Evolutionary conservation across 2,797 vertebrate genomes (phyloP), one percentile per base, ranked within the genome.

Genomic region (Sciaenops ocellatus): DNA sequence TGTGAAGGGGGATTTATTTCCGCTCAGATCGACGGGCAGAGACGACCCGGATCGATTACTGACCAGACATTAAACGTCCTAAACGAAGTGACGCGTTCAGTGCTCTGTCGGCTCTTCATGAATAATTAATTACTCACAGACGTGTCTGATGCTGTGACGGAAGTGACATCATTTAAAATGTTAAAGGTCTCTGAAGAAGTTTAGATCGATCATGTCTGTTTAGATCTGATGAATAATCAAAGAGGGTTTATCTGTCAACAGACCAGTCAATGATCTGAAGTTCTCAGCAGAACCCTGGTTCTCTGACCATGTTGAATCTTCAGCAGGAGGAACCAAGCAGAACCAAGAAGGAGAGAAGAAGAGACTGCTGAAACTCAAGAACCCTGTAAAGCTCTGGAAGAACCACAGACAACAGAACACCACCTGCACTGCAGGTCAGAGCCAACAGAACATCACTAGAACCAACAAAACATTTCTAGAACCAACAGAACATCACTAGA

Each of bases 311-410:
- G n/a, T 34, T 34, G 13, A 41, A 61, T 51, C 8, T 77, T 34
- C 38, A 75, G 70, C 73, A 84, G 81, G 60, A 65, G 24, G 4
- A 0, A 4, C 0, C 0, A n/a, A 81, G 66, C 61, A 85, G 56
- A 69, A 51, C 8, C 13, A 0, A 1, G 73, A 7, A 42, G 38
- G 24, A 55, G 13, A 22, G 55, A 13, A 28, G 76, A 73, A 22
- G 30, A 79, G n/a, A 24, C 16, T 83, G 22, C 74, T 24, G 0
- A 75, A 20, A 61, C 50, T 88, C 7, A 88, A 73, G 84, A 82
- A 76, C 68, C 69, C 72, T 9, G 51, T n/a, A n/a, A 68, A 56
- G 46, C 51, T 89, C 50, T 70, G 84, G 79, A 87, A 26, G 69
- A 75, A 79, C 41, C 11, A 2, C 50, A 79, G 38, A 60, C 20